Conservation (phyloP, 1,140 invertebrate genomes). For the Bombus superbus region DNA sequence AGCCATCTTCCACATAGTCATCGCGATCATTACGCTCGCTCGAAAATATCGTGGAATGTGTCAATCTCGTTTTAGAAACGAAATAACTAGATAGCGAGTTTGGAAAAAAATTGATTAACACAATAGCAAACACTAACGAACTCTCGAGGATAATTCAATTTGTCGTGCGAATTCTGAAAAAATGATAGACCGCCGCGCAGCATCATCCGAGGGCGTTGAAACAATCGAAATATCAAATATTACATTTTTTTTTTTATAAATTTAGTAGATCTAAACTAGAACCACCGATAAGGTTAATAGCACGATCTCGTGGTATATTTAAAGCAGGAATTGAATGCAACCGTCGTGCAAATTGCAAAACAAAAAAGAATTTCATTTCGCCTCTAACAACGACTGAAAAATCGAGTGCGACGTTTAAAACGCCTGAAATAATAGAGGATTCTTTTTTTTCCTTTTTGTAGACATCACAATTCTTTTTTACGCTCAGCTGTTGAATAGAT, state of each 20-base stretch:
- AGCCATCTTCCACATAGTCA: not conserved
- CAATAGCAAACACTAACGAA: not conserved
- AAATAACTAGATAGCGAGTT: not conserved
- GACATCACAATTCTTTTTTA: not conserved
- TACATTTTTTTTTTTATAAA: not conserved
- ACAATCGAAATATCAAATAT: not conserved
- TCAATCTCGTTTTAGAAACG: not conserved
- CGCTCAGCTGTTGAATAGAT: not conserved
- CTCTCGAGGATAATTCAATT: not conserved
- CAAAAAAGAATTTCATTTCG: conserved; percentile 5
- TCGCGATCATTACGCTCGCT: not conserved
- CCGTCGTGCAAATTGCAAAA: not conserved
- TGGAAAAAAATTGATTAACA: not conserved
- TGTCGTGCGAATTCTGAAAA: not conserved
- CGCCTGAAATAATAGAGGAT: not conserved
- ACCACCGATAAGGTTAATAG: not conserved
- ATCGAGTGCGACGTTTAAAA: not conserved
- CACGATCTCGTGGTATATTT: not conserved
- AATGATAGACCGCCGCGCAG: not conserved
- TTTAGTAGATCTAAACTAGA: not conserved
- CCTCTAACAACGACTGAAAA: not conserved
- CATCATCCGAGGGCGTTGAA: too few species aligned
- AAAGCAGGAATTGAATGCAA: not conserved
- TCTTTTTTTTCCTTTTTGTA: not conserved
- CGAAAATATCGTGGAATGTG: not conserved